Percentiles rank a stretch among this genome's conserved stretches.
These are phyloP conservation scores for Hippolais icterina DNA, from an alignment of 2,113 vertebrate genomes.

Conservation along the genomic window DNA sequence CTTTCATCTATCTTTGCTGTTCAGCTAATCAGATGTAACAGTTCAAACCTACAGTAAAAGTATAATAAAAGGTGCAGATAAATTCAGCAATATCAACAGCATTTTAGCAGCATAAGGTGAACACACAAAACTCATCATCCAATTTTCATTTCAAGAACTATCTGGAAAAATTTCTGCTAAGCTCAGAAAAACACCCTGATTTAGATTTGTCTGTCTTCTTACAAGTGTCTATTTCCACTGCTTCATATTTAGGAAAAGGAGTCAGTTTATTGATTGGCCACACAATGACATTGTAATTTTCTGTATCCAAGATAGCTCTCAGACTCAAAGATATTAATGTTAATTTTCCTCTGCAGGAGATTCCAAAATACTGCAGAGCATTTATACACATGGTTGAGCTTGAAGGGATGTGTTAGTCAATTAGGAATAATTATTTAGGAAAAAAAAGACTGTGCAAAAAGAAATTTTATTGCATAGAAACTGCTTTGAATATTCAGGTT, in stretches of 20 bases:
- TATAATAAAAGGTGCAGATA: neutral
- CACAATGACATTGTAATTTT: neutral
- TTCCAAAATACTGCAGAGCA: neutral
- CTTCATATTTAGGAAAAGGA: neutral
- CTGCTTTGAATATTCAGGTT: neutral
- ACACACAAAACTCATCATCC: neutral
- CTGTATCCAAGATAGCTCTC: neutral
- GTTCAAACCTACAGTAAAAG: neutral
- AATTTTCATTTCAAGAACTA: neutral
- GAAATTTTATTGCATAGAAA: neutral
- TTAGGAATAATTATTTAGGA: neutral
- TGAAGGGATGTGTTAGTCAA: too few relatives aligned
- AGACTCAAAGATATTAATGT: neutral
- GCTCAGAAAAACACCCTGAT: rapidly evolving
- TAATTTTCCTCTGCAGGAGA: neutral
- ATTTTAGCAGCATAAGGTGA: neutral
- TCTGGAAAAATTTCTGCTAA: neutral
- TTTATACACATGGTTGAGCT: neutral
- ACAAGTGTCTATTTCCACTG: neutral
- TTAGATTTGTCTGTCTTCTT: neutral
- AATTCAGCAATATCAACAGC: neutral
- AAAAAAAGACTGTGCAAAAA: neutral
- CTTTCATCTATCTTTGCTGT: neutral
- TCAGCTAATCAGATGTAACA: neutral
- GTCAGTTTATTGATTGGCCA: neutral